Base-by-base conservation (phyloP, 2,113 vertebrate species). In the Choloepus hoffmanni region DNA sequence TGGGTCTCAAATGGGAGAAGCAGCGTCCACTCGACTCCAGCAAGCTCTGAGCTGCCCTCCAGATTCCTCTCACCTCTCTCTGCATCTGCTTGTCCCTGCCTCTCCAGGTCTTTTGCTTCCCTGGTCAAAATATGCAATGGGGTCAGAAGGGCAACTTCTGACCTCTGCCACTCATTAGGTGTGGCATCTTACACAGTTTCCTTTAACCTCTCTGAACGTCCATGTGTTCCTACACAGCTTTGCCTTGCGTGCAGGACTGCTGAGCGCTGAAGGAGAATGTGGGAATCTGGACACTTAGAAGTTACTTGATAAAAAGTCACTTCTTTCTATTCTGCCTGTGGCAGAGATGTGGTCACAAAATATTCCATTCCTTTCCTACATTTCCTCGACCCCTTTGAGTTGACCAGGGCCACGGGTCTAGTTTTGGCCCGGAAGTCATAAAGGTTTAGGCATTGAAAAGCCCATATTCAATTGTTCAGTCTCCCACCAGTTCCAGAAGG, bases 201-300 rank as follows among this genome's bases (percentile, higher is more conserved):
- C 72, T 90, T 19, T 70, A 28, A 40, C 18, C 2, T 36, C 82
- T n/a, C 55, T 60, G 53, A 83, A 26, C 19, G 55, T 19, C 5
- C 0, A 21, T 50, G 16, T 86, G 53, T 70, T n/a, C 68, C 11
- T 7, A 8, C 0, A 0, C 13, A 73, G 33, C 15, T 13, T 5
- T 23, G n/a, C 53, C 7, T 45, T 45, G 43, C 30, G 13, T 7
- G 79, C 43, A 55, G 40, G 0, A 4, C 12, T 62, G 60, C 73
- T 63, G 65, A 55, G 84, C 53, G 10, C 3, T 45, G 60, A 95
- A 74, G 43, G 19, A 36, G 53, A 62, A 36, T 24, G 50, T 4
- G n/a, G 40, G n/a, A 53, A 28, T 40, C 85, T 28, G 30, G 36
- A 82, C n/a, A 18, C 81, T 70, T 26, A 73, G 62, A 72, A 79